A percentile compares a stretch with the other conserved stretches of the same genome.
phyloP scores from a whole-genome alignment of 2,888 invertebrate genomes.

The Phalera bucephala region DNA sequence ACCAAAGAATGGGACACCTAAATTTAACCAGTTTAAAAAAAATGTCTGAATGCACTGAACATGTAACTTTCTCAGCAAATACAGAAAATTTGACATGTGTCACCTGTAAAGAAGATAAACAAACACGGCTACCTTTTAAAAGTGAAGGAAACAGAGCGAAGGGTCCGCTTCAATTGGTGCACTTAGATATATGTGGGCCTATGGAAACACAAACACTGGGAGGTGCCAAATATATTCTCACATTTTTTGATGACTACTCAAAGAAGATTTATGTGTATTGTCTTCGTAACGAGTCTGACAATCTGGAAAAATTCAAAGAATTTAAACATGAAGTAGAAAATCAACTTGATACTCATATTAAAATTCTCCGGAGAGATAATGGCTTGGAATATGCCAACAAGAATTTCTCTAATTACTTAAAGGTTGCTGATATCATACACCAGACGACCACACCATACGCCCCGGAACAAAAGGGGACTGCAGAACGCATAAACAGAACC shows the following conservation, averaged over 20 bases:
- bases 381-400: slow-evolving; percentile 13
- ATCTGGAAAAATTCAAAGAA: slow-evolving; percentile 13
- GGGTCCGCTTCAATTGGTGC: slow-evolving; percentile 2
- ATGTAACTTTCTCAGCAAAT: slow-evolving; percentile 1
- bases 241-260: slow-evolving; percentile 15
- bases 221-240: slow-evolving; percentile 14
- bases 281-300: slow-evolving; percentile 5
- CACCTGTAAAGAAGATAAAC: slow-evolving; percentile 2
- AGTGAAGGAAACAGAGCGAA: slow-evolving; percentile 2
- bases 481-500: slow-evolving; percentile 33
- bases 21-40: slow-evolving; percentile 1
- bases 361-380: slow-evolving; percentile 12
- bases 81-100: slow-evolving; percentile 1
- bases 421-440: neutral
- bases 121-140: slow-evolving; percentile 3
- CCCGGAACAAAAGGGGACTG: slow-evolving; percentile 26
- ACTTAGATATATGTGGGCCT: slow-evolving; percentile 21
- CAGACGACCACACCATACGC: slow-evolving; percentile 11
- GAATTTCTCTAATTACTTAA: neutral
- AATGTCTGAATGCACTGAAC: neutral
- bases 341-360: slow-evolving; percentile 9
- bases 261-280: slow-evolving; percentile 2
- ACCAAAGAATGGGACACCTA: slow-evolving; percentile 2
- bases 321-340: slow-evolving; percentile 14
- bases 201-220: slow-evolving; percentile 17